Base-by-base conservation (phyloP, 2,797 vertebrate species). In the Botia almorhae region DNA sequence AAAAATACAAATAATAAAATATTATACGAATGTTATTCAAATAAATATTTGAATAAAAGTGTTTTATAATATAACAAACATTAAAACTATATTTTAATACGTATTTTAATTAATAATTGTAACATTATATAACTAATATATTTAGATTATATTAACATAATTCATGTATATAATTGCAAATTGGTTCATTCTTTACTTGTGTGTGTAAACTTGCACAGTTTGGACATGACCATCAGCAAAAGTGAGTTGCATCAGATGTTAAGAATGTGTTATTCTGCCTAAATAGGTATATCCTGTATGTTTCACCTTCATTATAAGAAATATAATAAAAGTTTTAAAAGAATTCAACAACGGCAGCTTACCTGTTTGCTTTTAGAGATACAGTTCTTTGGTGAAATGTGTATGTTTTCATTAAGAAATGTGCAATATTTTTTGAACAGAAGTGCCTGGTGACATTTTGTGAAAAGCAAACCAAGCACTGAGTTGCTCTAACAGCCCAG, bases 361-460 rank as follows among this genome's bases (percentile, higher is more conserved):
- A 65, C n/a, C 61, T 65, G 10, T 65, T 64, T 39, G 29, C 61
- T 36, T 14, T 19, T 19, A n/a, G 16, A 36, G 33, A 19, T 11
- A 39, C 33, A n/a, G n/a, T 65, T 39, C 2, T 36, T n/a, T 39
- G 3, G 3, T 12, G 16, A 11, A 65, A 65, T n/a, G 7, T 12
- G 19, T 39, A 39, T 16, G 2, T 33, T 78, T 4, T 17, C 76
- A 50, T 61, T 36, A 39, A 55, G 63, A 33, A 14, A 6, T 33
- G 60, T 17, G 16, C 50, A n/a, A 29, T 21, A 56, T 19, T 14
- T 39, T 65, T 60, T 43, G 7, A 55, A 33, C n/a, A 21, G 26
- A 77, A 48, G 7, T n/a, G 36, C 23, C 43, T 17, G 65, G 61
- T 74, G 75, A 73, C n/a, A 39, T 73, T 55, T 65, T 13, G 46